phyloP scores from a whole-genome alignment of 1,140 invertebrate species.

The Bombus fervidus region DNA sequence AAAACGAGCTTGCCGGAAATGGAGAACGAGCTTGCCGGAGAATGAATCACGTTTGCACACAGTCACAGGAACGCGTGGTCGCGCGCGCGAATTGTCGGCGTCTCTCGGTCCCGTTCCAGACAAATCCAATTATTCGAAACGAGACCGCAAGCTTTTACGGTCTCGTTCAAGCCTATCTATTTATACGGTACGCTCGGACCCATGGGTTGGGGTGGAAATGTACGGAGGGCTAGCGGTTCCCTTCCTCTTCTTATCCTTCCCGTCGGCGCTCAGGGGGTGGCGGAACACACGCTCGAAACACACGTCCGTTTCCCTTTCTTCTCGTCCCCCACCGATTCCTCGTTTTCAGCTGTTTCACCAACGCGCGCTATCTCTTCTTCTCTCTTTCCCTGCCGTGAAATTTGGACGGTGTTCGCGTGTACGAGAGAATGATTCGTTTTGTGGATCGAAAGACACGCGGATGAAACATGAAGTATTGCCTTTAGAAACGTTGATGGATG shows the following conservation, averaged over 20 bases:
- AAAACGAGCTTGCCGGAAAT: slow-evolving; percentile 57
- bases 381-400: background rate
- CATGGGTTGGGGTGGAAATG: background rate
- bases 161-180: slow-evolving; percentile 76
- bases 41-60: slow-evolving; percentile 50
- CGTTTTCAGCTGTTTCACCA: background rate
- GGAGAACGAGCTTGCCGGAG: slow-evolving; percentile 30
- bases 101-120: slow-evolving; percentile 71
- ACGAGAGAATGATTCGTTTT: slow-evolving; percentile 8
- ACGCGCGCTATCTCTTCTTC: background rate
- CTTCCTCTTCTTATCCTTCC: slow-evolving; percentile 29
- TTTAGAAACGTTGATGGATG: background rate
- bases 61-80: background rate
- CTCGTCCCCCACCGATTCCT: background rate
- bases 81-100: slow-evolving; percentile 60
- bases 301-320: slow-evolving; percentile 40
- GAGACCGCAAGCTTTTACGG: slow-evolving; percentile 79
- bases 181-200: slow-evolving; percentile 67
- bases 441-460: background rate
- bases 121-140: slow-evolving; percentile 80
- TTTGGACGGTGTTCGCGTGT: slow-evolving; percentile 28
- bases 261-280: background rate
- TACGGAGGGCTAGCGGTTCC: background rate
- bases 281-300: slow-evolving; percentile 39
- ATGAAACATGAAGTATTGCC: background rate